Evolutionary conservation across 2,797 vertebrate species (phyloP).

Genomic region (Fundulus diaphanus): DNA sequence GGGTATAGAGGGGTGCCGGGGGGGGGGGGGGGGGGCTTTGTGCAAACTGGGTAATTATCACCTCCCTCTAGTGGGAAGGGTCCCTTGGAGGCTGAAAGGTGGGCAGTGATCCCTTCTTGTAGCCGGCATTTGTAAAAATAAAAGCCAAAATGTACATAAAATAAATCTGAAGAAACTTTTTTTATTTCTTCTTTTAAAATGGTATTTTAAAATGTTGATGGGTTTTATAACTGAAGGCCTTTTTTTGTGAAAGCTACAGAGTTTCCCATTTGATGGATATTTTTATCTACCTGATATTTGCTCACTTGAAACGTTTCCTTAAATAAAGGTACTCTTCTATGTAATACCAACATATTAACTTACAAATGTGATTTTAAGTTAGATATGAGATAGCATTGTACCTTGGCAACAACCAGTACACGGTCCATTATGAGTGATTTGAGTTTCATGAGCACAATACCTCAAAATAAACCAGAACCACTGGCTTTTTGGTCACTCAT

Average conservation of each 20-base stretch:
- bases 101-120: neutral
- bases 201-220: neutral
- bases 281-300: neutral
- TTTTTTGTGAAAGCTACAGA: neutral
- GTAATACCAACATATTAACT: too few species aligned
- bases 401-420: too few species aligned
- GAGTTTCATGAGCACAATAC: too few species aligned
- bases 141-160: neutral
- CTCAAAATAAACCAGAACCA: too few species aligned
- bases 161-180: neutral
- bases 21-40: too few species aligned
- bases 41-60: conserved; percentile 23
- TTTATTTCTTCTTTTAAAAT: neutral
- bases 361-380: too few species aligned
- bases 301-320: neutral
- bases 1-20: conserved; percentile 8
- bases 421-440: too few species aligned
- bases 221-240: neutral
- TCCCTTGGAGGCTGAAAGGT: neutral
- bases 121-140: neutral
- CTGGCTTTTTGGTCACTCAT: too few species aligned
- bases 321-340: neutral
- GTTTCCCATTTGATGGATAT: neutral
- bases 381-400: too few species aligned
- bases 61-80: conserved; percentile 5